Percentiles rank a stretch among this genome's conserved stretches.
Conservation (phyloP, 2,113 vertebrate species). For the Jaculus jaculus region DNA sequence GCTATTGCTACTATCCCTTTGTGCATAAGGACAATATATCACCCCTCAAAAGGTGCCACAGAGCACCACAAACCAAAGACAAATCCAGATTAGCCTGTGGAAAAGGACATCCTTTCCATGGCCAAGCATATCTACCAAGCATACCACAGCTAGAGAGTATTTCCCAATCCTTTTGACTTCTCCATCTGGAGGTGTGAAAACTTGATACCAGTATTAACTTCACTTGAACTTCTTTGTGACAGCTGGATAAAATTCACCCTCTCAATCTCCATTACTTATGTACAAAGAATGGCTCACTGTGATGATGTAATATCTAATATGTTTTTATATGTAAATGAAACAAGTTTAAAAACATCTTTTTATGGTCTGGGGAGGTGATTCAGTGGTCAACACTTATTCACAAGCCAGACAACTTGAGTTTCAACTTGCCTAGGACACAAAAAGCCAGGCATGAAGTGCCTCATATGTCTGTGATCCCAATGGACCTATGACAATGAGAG, state of each 20-base stretch:
- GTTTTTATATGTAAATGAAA: not conserved
- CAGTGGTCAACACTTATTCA: too few relatives aligned
- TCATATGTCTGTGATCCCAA: too few relatives aligned
- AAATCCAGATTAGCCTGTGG: not conserved
- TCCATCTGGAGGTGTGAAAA: not conserved
- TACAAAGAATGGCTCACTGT: not conserved
- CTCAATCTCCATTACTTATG: not conserved
- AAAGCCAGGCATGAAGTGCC: too few relatives aligned
- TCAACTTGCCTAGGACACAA: too few relatives aligned
- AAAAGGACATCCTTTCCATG: not conserved
- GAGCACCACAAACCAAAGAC: not conserved
- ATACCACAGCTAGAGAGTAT: not conserved
- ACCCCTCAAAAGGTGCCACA: accelerated
- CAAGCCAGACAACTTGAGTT: too few relatives aligned
- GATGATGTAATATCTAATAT: not conserved
- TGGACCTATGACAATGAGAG: too few relatives aligned
- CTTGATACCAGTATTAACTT: not conserved
- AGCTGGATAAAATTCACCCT: not conserved
- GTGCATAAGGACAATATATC: not conserved
- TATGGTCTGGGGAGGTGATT: not conserved
- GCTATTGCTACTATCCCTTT: not conserved
- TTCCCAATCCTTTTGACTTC: not conserved
- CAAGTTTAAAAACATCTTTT: not conserved
- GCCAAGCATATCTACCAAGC: not conserved
- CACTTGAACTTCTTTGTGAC: not conserved